Conservation (phyloP, 2,888 invertebrate species). For the Eueremaeus valkanovi region DNA sequence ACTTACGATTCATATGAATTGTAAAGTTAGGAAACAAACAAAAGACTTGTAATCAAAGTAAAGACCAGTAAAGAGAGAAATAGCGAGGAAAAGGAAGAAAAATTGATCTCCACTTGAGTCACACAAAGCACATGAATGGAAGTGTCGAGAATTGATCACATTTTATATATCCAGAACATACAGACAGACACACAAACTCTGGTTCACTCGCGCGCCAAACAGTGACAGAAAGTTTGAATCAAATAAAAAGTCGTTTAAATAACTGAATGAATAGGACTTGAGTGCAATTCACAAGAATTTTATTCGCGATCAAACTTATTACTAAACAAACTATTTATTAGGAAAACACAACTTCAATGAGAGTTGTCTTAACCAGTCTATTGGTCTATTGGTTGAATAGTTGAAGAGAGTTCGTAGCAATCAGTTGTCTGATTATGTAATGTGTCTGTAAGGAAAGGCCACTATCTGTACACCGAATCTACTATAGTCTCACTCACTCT, state of each 20-base stretch:
- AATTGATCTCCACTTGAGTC: background rate
- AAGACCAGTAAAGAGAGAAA: background rate
- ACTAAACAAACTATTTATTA: no score
- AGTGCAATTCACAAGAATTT: background rate
- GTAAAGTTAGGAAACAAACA: conserved; percentile 2
- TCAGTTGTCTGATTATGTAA: conserved; percentile 14
- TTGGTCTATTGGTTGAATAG: no score
- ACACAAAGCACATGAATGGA: background rate
- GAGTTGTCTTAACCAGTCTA: background rate
- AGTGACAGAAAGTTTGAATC: background rate
- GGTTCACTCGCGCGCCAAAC: background rate
- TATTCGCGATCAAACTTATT: no score
- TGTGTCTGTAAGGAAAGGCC: conserved; percentile 13
- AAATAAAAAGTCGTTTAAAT: background rate
- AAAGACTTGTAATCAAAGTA: conserved; percentile 6
- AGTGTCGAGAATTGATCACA: background rate
- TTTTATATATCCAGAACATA: conserved; percentile 4
- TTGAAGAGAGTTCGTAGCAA: no score
- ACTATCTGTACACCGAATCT: conserved; percentile 16
- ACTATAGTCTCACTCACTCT: background rate
- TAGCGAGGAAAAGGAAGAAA: background rate
- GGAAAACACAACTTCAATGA: background rate
- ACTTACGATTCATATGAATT: background rate
- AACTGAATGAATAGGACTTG: background rate
- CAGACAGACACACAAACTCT: background rate